Evolutionary conservation across 2,797 vertebrate genomes (phyloP).

Genomic region (Mormyrops boulengeri): DNA sequence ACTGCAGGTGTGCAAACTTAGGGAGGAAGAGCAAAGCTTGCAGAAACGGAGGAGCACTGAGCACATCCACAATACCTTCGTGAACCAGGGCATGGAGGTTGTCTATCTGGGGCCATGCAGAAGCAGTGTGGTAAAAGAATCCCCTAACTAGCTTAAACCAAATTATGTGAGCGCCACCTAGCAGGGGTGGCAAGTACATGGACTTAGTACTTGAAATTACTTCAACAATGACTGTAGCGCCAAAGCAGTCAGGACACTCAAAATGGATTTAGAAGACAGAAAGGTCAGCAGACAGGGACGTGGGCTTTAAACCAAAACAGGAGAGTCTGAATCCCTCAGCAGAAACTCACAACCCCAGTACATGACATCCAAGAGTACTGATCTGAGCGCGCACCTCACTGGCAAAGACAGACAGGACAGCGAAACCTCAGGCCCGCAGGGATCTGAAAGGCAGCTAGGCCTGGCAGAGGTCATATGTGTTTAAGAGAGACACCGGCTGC

Average conservation of each 20-base stretch:
- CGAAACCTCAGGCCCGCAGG: background rate
- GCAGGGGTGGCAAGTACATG: background rate
- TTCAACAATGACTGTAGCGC: background rate
- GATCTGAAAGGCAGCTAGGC: background rate
- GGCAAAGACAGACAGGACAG: background rate
- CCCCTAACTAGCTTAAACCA: background rate
- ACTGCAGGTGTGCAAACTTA: constrained; percentile 5
- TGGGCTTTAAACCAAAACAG: background rate
- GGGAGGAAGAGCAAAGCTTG: constrained; percentile 21
- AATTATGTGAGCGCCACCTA: background rate
- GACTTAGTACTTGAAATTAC: background rate
- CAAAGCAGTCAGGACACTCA: background rate
- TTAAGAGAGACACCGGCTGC: background rate
- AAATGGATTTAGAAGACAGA: background rate
- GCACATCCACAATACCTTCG: background rate
- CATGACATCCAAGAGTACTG: background rate
- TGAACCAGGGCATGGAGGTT: background rate
- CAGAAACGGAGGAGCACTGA: background rate
- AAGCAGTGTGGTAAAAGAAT: background rate
- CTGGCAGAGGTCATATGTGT: background rate
- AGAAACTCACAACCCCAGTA: background rate
- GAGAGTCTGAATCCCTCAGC: background rate
- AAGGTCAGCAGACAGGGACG: background rate
- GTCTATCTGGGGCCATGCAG: background rate
- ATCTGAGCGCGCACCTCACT: background rate